Percentiles rank a stretch among this genome's conserved stretches.
Conservation (phyloP, 1,140 invertebrate genomes). For the Drosophila bipectinata region DNA sequence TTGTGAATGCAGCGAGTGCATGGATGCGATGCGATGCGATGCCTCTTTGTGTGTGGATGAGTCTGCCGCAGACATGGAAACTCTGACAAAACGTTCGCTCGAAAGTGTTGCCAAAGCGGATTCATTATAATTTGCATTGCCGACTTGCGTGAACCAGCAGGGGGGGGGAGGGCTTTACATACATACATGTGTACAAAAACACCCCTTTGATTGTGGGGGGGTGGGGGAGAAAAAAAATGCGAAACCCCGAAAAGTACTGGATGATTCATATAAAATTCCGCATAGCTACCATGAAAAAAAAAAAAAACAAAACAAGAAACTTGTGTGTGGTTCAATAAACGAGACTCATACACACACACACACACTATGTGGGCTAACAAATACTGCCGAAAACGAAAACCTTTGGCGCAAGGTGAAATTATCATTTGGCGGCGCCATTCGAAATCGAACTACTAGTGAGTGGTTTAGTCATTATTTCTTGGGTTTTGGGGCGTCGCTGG, state of each 20-base stretch:
- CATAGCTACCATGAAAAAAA: constrained; percentile 55
- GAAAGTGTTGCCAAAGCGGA: constrained; percentile 46
- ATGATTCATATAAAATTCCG: constrained; percentile 73
- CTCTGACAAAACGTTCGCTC: constrained; percentile 40
- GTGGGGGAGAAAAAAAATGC: constrained; percentile 53
- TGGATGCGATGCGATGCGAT: constrained; percentile 10
- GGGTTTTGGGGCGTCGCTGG: constrained; percentile 36
- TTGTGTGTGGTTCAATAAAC: constrained; percentile 69
- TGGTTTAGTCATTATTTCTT: constrained; percentile 51
- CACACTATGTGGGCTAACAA: not conserved
- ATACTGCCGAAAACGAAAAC: constrained; percentile 39
- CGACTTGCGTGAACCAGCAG: constrained; percentile 39
- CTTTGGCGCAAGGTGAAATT: constrained; percentile 78
- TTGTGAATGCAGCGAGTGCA: constrained; percentile 13
- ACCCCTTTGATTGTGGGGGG: constrained; percentile 34
- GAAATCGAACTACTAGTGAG: constrained; percentile 56
- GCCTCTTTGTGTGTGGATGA: constrained; percentile 28
- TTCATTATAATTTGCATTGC: constrained; percentile 48
- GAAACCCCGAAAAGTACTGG: constrained; percentile 52
- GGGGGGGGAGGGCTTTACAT: constrained; percentile 9
- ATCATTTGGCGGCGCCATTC: constrained; percentile 48
- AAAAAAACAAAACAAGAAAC: constrained; percentile 25
- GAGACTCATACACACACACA: constrained; percentile 51
- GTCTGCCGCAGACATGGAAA: constrained; percentile 38
- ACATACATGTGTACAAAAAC: constrained; percentile 13